Evolutionary conservation across 2,888 invertebrate genomes (phyloP), one percentile per base, ranked within the genome.

Genomic region (Drosophila vallismaia): DNA sequence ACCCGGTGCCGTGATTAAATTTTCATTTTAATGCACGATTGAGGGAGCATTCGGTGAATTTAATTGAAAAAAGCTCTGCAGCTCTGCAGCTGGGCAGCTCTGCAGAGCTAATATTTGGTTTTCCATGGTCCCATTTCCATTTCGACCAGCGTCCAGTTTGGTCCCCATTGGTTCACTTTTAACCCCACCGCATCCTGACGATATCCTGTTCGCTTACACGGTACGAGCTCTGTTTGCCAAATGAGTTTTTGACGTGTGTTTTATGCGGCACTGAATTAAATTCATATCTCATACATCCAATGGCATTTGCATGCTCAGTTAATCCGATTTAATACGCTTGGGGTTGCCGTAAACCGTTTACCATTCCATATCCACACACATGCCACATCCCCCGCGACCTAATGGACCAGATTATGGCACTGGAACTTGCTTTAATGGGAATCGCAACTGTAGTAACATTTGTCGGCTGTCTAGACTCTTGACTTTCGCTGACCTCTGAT

Each of bases 11-110:
- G 74, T 80, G 87, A 84, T 86, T 84, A 86, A 87, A 85, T 85
- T 84, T 85, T 85, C 75, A 86, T 86, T 85, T 83, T 80, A 85
- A 82, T 85, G 85, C 85, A 87, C 87, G 78, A 78, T 82, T 86
- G 84, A 82, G 76, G 80, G 64, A 78, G 84, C 86, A 81, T 79
- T 84, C 79, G 70, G 57, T 48, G 82, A 82, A 85, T 78, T 85
- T 86, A 86, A 86, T 85, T 85, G 82, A 86, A 85, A 67, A 85
- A 85, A 36, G n/a, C 73, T 70, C 62, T 75, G 63, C 86, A 74
- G 73, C 75, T 51, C 36, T n/a, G 36, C 28, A 28, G 28, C 28
- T 28, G 19, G 19, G 19, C 19, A 19, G 19, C 75, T 51, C n/a
- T 36, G 68, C 64, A 72, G 73, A 62, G 82, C 86, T 86, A 83